Evolutionary conservation across 2,113 vertebrate species (phyloP), one percentile per base, ranked within the genome.

Genomic region (Cryptomyrus ogoouensis): DNA sequence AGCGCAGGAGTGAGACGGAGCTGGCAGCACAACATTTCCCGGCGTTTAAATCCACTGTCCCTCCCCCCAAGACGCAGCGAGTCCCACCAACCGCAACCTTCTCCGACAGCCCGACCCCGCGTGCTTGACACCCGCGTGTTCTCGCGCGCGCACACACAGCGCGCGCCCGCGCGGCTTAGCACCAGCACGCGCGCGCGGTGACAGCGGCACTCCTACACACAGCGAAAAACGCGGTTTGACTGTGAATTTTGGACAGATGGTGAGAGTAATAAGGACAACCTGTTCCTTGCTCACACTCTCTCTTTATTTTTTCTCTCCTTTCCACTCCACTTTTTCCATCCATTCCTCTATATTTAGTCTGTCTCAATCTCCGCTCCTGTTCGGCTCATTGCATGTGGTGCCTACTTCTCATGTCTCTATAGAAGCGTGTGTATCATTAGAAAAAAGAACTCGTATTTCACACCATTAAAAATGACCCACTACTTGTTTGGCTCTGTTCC

Each of bases 231-330:
- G 47, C 66, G 74, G 31, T 50, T 70, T 77, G 88, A 12, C 58
- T 53, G 90, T 89, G 90, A 88, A 91, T 89, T 89, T 86, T 39
- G 83, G 53, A 86, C 90, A 91, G 90, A 91, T 91, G 90, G 90
- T 80, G 83, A 49, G n/a, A 77, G 89, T 90, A 87, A 90, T 90
- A 90, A 87, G 89, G 58, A 85, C 89, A 90, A 27, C 52, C 87
- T 83, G 35, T 83, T 66, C 66, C 42, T 47, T 21, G 19, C 88
- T 89, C 88, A 46, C 88, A 47, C 39, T 90, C 89, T 90, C 31
- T 62, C 83, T 17, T 90, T 24, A 87, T 15, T 87, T 56, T 84
- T 47, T n/a, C 88, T 90, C 80, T 56, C 39, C 53, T 31, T 90
- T 49, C 74, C 56, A 17, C 27, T 77, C 49, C 49, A 87, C 85